Percentiles rank a stretch among this genome's conserved stretches.
Conservation (phyloP, 1,140 invertebrate species). For the Conus ventricosus region DNA sequence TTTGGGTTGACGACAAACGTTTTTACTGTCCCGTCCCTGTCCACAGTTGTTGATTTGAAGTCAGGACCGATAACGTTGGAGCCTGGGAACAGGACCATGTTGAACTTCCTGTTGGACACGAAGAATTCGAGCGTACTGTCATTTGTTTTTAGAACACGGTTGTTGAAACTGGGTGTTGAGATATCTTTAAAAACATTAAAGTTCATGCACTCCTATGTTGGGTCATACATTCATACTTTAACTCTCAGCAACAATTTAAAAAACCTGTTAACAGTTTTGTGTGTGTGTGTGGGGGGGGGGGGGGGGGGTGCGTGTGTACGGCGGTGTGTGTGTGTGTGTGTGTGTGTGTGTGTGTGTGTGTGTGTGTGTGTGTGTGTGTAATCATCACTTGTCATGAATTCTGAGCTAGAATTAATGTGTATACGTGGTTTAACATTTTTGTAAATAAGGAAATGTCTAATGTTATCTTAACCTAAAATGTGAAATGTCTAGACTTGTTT, state of each 20-base stretch:
- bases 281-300: too few species aligned
- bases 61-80: neutral
- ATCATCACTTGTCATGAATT: too few species aligned
- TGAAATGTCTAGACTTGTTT: too few species aligned
- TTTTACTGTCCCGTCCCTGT: neutral
- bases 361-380: too few species aligned
- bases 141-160: neutral
- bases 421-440: too few species aligned
- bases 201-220: neutral
- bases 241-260: neutral
- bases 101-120: neutral
- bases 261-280: neutral
- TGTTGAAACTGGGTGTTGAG: neutral
- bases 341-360: too few species aligned
- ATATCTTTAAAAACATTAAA: neutral
- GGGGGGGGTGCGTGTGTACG: too few species aligned
- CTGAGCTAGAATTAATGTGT: too few species aligned
- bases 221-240: neutral
- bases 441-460: too few species aligned
- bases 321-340: too few species aligned
- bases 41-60: neutral
- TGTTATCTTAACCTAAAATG: too few species aligned
- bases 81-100: constrained; percentile 2
- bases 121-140: neutral
- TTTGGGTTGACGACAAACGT: neutral